phyloP scores from a whole-genome alignment of 2,113 vertebrate genomes.

The Nycticorax nycticorax region DNA sequence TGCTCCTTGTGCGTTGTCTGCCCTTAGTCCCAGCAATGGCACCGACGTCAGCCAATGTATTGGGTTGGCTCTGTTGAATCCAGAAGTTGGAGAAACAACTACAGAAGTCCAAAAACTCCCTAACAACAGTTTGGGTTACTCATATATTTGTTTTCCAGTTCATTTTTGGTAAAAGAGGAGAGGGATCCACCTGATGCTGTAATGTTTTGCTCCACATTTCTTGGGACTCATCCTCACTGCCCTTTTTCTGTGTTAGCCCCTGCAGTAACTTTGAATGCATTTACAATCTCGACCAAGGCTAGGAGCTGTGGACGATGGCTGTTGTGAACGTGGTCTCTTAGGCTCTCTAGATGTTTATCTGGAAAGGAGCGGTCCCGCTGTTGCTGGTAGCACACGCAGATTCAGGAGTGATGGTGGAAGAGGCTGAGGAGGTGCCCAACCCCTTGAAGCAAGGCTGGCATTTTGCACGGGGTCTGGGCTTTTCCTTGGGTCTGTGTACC shows the following conservation, averaged over 20 bases:
- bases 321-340: neutral
- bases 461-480: neutral
- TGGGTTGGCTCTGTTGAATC: neutral
- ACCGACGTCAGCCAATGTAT: neutral
- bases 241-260: neutral
- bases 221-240: neutral
- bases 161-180: neutral
- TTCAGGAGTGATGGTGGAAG: neutral
- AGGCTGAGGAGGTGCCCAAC: neutral
- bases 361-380: neutral
- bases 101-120: neutral
- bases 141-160: neutral
- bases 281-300: neutral
- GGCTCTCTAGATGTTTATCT: neutral
- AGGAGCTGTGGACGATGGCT: neutral
- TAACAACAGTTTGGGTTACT: neutral
- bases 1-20: fast-evolving
- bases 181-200: neutral
- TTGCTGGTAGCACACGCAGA: neutral
- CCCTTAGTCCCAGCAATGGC: neutral
- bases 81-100: neutral
- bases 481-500: neutral
- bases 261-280: neutral
- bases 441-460: neutral
- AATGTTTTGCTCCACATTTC: neutral